A percentile compares a stretch with the other conserved stretches of the same genome.
These are phyloP conservation scores for Bombus waltoni DNA, from an alignment of 1,140 invertebrate genomes.

Conservation along the genomic window DNA sequence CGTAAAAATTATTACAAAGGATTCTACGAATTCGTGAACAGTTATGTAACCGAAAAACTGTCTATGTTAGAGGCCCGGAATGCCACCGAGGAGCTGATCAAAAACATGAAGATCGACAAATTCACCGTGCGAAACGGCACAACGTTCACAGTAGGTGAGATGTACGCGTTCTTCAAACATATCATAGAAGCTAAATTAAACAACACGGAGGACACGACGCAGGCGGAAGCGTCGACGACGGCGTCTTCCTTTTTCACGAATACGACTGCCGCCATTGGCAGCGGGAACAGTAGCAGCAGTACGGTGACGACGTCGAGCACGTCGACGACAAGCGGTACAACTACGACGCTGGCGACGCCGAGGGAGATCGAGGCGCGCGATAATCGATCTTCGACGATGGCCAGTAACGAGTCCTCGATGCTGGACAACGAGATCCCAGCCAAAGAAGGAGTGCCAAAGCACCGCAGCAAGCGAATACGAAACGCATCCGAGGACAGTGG, in stretches of 20 bases:
- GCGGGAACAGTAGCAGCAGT: neutral
- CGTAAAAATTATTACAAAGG: conserved; percentile 78
- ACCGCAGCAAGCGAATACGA: conserved; percentile 79
- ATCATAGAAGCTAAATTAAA: conserved; percentile 81
- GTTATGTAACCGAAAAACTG: conserved; percentile 78
- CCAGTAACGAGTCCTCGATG: conserved; percentile 46
- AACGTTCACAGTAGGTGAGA: conserved; percentile 77
- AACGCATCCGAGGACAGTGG: conserved; percentile 70
- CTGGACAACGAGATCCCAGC: conserved; percentile 77
- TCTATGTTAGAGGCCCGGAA: conserved; percentile 74
- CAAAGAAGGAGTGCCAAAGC: conserved; percentile 75
- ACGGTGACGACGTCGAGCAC: conserved; percentile 21
- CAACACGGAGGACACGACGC: conserved; percentile 53
- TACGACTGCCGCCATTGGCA: neutral
- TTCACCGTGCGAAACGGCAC: conserved; percentile 77
- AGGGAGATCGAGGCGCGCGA: conserved; percentile 37
- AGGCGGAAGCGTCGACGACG: neutral
- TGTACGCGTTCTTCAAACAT: conserved; percentile 82
- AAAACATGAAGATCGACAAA: conserved; percentile 79
- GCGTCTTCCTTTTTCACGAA: neutral
- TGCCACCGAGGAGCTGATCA: conserved; percentile 77
- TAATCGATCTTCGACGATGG: conserved; percentile 55
- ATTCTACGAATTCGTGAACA: conserved; percentile 81
- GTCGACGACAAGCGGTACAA: conserved; percentile 38
- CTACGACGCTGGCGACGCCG: conserved; percentile 15